phyloP scores from a whole-genome alignment of 2,797 vertebrate genomes.

The Podarcis lilfordi region DNA sequence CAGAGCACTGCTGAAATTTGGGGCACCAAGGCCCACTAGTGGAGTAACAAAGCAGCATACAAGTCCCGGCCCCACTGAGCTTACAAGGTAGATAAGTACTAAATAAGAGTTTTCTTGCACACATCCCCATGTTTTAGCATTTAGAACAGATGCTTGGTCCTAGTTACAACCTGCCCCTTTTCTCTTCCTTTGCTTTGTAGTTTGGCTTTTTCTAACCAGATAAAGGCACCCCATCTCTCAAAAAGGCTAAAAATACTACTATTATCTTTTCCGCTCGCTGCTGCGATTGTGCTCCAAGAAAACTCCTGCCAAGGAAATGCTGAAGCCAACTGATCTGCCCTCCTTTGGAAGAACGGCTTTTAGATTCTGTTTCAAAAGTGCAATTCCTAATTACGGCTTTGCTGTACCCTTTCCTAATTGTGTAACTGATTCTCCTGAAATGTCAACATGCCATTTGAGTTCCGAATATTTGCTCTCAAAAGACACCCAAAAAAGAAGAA shows the following conservation, averaged over 20 bases:
- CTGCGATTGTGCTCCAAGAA: background rate
- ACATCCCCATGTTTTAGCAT: background rate
- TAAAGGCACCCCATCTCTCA: background rate
- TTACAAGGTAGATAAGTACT: background rate
- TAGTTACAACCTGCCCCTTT: background rate
- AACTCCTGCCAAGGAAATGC: background rate
- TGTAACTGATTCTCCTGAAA: background rate
- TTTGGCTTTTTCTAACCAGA: background rate
- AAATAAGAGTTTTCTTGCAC: background rate
- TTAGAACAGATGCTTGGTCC: background rate
- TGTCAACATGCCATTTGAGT: background rate
- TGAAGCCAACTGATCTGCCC: background rate
- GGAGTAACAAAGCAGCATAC: background rate
- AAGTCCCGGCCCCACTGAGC: background rate
- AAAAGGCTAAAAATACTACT: background rate
- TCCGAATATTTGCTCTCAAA: conserved; percentile 8
- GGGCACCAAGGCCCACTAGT: too few species aligned
- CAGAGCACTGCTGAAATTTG: too few species aligned
- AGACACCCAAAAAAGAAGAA: background rate
- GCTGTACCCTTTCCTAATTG: background rate
- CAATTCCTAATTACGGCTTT: background rate
- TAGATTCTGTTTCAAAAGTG: background rate
- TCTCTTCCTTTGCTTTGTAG: background rate
- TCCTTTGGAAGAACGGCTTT: background rate
- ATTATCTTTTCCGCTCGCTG: background rate